Conservation (phyloP, 2,113 vertebrate genomes). For the Pangasianodon gigas region DNA sequence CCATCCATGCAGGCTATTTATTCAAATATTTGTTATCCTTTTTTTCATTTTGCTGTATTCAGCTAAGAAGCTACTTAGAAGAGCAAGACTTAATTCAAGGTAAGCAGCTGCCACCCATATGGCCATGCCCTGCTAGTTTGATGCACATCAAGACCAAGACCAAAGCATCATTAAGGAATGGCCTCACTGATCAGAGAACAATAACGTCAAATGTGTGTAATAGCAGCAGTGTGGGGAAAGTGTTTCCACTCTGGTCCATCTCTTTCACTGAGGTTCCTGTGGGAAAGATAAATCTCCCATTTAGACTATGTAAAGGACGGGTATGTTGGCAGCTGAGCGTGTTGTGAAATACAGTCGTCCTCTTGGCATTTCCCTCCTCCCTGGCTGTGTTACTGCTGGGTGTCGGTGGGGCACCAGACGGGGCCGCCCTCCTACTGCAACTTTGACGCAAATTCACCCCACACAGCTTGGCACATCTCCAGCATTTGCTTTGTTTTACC, state of each 20-base stretch:
- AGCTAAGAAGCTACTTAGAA: background rate
- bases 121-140: background rate
- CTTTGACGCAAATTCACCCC: slow-evolving; percentile 10
- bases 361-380: slow-evolving; percentile 66
- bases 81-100: background rate
- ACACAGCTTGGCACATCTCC: slow-evolving; percentile 14
- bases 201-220: background rate
- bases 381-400: slow-evolving; percentile 68
- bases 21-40: background rate
- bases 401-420: slow-evolving; percentile 41
- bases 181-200: background rate
- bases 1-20: background rate
- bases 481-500: slow-evolving; percentile 17
- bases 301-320: background rate
- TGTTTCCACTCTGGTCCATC: background rate
- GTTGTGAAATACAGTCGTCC: slow-evolving; percentile 63
- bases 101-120: background rate
- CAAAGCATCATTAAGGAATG: background rate
- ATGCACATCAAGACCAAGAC: background rate
- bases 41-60: background rate
- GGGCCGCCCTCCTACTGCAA: slow-evolving; percentile 23
- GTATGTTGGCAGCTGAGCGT: slow-evolving; percentile 26
- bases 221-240: background rate
- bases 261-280: slow-evolving; percentile 31
- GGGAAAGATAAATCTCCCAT: slow-evolving; percentile 45